Evolutionary conservation across 1,140 invertebrate genomes (phyloP), one percentile per base, ranked within the genome.

Genomic region (Anthonomus grandis): DNA sequence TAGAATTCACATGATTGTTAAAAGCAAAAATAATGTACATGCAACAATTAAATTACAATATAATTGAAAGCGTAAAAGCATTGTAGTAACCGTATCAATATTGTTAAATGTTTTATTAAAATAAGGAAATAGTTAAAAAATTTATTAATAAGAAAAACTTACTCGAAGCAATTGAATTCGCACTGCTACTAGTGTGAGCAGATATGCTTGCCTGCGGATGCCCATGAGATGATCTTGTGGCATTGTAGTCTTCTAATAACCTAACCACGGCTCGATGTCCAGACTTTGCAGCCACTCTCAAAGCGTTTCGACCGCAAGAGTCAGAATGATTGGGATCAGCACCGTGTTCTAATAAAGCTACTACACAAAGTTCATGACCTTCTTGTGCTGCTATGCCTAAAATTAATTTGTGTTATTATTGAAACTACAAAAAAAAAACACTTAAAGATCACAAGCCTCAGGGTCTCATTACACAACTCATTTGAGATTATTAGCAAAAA

Each of bases 301-400:
- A 78, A 3, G 88, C 86, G 61, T 87, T 90, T 42, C 88, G 72
- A 8, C 93, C 93, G 73, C 90, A 96, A 62, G 91, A 86, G 75
- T 97, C 93, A 0, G 91, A 92, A 70, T 95, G 92, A 68, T 87
- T 84, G 0, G 93, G 93, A 81, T 96, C 91, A 1, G 93, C 94
- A 23, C 91, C 91, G 64, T 90, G 90, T 68, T 91, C 86, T 3
- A 97, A 74, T 24, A 97, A 75, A 48, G 89, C 86, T 49, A 87
- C 75, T 0, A 96, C 93, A 64, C 93, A 95, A 48, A 90, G 88
- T 64, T 93, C 90, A 70, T 97, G 93, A 0, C 94, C 94, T 75
- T 97, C 87, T 72, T 90, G 88, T 1, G 87, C 86, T 0, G 88
- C 87, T 45, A 90, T 90, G 53, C 86, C 86, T 86, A 62, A 13